phyloP scores from a whole-genome alignment of 2,113 vertebrate species.

The Narcine bancroftii region DNA sequence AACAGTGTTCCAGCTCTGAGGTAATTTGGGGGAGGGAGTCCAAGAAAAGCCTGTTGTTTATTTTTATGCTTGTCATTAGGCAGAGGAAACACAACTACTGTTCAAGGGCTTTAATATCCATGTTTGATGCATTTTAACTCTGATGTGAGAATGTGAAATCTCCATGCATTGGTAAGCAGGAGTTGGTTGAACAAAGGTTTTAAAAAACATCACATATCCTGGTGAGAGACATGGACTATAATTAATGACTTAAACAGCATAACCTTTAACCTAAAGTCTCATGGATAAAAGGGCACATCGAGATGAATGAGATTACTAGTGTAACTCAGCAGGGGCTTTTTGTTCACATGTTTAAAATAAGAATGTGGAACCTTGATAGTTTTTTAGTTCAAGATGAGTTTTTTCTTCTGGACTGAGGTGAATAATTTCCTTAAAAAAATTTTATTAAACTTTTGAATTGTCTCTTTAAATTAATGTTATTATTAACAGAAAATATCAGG shows the following conservation, averaged over 20 bases:
- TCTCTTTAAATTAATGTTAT: background rate
- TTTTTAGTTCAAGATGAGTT: background rate
- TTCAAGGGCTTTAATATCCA: background rate
- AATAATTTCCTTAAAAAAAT: background rate
- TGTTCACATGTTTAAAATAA: background rate
- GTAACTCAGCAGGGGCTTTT: conserved; percentile 16
- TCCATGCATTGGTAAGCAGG: background rate
- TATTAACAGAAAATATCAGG: background rate
- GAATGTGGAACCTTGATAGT: background rate
- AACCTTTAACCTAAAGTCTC: conserved; percentile 28
- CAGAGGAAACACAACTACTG: no score
- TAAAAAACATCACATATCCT: conserved; percentile 11
- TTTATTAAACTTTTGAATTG: background rate
- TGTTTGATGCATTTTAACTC: background rate
- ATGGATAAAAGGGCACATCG: background rate
- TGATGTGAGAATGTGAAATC: conserved; percentile 19
- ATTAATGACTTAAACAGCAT: conserved; percentile 10
- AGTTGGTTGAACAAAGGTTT: conserved; percentile 17
- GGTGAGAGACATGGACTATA: conserved; percentile 18
- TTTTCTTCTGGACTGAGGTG: background rate
- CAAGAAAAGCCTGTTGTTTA: background rate
- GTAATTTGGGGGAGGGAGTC: background rate
- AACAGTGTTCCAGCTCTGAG: no score
- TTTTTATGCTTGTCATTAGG: no score
- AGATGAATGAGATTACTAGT: background rate